Evolutionary conservation across 2,888 invertebrate species (phyloP), one percentile per base, ranked within the genome.

Genomic region (Epinotia demarniana): DNA sequence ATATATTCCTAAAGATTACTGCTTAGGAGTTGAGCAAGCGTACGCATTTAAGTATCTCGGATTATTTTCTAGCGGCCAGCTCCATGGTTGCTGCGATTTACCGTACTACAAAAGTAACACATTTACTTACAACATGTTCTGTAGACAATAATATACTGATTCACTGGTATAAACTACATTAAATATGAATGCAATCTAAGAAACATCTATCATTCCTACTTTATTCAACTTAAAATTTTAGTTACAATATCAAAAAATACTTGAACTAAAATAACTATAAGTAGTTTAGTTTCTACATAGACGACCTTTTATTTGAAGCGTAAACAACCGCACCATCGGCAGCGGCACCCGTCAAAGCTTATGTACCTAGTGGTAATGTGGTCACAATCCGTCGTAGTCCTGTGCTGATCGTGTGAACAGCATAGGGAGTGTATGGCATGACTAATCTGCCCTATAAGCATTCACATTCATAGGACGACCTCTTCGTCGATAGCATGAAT

Each of bases 371-470:
- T 77, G 73, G 71, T 75, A 75, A 75, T 72, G 66, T 60, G 64
- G 71, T 72, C 76, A 77, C 79, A 88, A 89, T 90, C 88, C 78
- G 78, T 78, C 80, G 80, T 82, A 80, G 86, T 90, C 90, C 89
- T 84, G 83, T 80, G 83, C 82, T 83, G 83, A 84, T 84, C 84
- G 90, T 92, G 91, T 89, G 92, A 92, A 89, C 88, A 86, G 81
- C 82, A 78, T 80, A 83, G 80, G 80, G 80, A 86, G 81, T 85
- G 89, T 89, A 86, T 87, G 85, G 89, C 89, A 89, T 90, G 87
- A 88, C 87, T 92, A 90, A 92, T 90, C 90, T 88, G 80, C 79
- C 86, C 83, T 84, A 84, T 91, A 91, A 87, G 84, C 85, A 92
- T 92, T 90, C 91, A 89, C 85, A 92, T 92, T 90, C 92, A 89